Conservation (phyloP, 2,797 vertebrate species). For the Semaprochilodus insignis region DNA sequence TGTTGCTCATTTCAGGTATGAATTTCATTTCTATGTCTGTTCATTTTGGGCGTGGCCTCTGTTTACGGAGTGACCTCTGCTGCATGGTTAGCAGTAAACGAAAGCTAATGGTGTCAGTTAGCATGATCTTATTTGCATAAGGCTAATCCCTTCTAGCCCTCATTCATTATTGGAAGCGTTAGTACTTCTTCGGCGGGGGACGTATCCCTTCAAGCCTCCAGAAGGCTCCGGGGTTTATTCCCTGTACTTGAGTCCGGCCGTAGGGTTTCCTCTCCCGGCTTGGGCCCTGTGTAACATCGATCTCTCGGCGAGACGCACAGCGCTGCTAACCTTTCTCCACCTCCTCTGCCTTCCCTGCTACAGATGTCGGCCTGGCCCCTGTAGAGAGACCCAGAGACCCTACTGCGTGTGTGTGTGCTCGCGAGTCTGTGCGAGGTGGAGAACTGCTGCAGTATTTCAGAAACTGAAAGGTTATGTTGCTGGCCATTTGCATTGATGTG, state of each 20-base stretch:
- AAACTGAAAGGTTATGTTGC: conserved; percentile 37
- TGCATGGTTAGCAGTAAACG: too few relatives aligned
- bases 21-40: too few relatives aligned
- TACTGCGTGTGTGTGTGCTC: conserved; percentile 16
- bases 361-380: conserved; percentile 52
- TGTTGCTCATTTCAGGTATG: too few relatives aligned
- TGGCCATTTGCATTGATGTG: conserved; percentile 19
- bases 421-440: background rate
- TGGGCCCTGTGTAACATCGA: conserved; percentile 56
- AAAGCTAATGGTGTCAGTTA: background rate
- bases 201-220: background rate
- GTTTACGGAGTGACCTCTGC: too few relatives aligned
- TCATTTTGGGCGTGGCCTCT: too few relatives aligned
- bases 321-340: conserved; percentile 58
- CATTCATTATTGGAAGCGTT: background rate
- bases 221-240: background rate
- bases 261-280: conserved; percentile 19
- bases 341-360: conserved; percentile 44
- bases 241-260: background rate
- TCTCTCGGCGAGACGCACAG: conserved; percentile 37
- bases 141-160: background rate
- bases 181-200: background rate
- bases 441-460: conserved; percentile 16
- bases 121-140: conserved; percentile 1
- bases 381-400: conserved; percentile 38